Evolutionary conservation across 2,888 invertebrate genomes (phyloP), one percentile per base, ranked within the genome.

Genomic region (Lymantria dispar): DNA sequence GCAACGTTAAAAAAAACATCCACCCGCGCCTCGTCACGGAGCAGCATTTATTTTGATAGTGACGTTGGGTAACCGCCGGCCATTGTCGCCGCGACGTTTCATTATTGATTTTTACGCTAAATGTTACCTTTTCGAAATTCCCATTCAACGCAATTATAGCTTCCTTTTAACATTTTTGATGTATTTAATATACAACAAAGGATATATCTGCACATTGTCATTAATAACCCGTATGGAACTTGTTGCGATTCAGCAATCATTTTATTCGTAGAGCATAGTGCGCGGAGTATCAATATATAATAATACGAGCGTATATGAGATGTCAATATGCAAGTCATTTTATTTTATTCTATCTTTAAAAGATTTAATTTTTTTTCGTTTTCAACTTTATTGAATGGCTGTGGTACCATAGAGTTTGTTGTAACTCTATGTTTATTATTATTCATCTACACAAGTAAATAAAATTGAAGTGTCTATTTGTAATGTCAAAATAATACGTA

Each of bases 101-200:
- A 90, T 90, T 91, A 90, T 91, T 91, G 91, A 91, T 91, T 90
- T 90, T 90, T 86, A 90, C 90, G 89, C 89, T 80, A 88, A 87
- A 90, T 85, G 84, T 83, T 85, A 74, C 82, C 81, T 87, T 87
- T 87, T 83, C 76, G 68, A 67, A 83, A 81, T 59, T 70, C 71
- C 85, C 75, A 87, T 90, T 89, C 81, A 87, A 74, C 68, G 76
- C 82, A 87, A 87, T 87, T 84, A 88, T 83, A 73, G 76, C 70
- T 87, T 84, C 83, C 82, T 86, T 86, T 80, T 77, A n/a, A 78
- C 74, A 74, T 78, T 83, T 80, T 80, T 74, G 79, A 83, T 82
- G 80, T 83, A 80, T 83, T 83, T 76, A 78, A 76, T 70, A 62
- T 64, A 59, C 70, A 83, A 67, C 85, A 89, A 90, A 66, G 78